phyloP scores from a whole-genome alignment of 2,797 vertebrate species.

The Coregonus sp. region DNA sequence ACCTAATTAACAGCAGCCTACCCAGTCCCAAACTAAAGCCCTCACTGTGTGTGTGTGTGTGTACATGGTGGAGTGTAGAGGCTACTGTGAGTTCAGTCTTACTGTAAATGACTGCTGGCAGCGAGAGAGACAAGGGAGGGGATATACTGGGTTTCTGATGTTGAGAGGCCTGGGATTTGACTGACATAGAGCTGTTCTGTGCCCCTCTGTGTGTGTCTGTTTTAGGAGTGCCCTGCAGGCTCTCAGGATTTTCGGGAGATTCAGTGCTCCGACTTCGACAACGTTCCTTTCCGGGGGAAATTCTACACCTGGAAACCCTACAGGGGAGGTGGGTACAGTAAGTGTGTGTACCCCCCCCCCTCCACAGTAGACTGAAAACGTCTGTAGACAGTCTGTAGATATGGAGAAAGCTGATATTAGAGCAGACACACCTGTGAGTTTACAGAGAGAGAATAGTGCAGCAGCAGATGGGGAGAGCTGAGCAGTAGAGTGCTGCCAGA shows the following conservation, averaged over 20 bases:
- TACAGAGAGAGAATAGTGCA: background rate
- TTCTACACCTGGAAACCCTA: slow-evolving; percentile 98
- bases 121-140: background rate
- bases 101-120: too few relatives aligned
- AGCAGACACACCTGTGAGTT: slow-evolving; percentile 10
- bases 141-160: background rate
- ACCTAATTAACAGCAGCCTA: background rate
- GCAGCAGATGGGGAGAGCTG: background rate
- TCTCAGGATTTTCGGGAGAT: slow-evolving; percentile 94
- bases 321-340: slow-evolving; percentile 83
- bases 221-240: slow-evolving; percentile 87
- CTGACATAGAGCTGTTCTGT: background rate
- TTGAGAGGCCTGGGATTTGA: background rate
- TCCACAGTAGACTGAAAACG: background rate
- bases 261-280: slow-evolving; percentile 93
- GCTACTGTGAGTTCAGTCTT: too few relatives aligned
- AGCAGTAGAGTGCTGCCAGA: slow-evolving; percentile 4
- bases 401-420: background rate
- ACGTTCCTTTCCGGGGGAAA: slow-evolving; percentile 91
- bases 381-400: background rate
- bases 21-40: background rate
- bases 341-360: background rate
- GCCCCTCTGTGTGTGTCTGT: slow-evolving; percentile 22
- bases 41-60: background rate
- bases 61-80: too few relatives aligned